phyloP scores from a whole-genome alignment of 2,888 invertebrate genomes.

The Alviniconcha strummeri region DNA sequence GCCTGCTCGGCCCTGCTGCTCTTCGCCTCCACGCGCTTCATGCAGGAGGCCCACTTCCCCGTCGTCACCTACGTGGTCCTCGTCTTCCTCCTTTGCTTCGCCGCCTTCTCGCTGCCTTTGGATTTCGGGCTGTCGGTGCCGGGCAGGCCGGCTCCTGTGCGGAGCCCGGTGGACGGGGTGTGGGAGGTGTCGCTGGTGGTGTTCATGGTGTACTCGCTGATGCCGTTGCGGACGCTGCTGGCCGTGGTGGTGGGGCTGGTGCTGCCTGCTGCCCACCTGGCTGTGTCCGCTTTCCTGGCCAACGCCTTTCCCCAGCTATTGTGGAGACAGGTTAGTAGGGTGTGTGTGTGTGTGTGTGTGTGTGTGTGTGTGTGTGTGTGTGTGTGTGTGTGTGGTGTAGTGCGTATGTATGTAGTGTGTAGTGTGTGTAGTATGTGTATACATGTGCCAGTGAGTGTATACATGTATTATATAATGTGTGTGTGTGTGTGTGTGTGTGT shows the following conservation, averaged over 20 bases:
- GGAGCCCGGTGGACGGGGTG: constrained; percentile 83
- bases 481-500: not conserved
- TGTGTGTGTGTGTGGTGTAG: no score
- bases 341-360: not conserved
- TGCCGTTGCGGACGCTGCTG: constrained; percentile 88
- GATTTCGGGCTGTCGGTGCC: constrained; percentile 58
- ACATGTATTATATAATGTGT: no score
- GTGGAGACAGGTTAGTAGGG: constrained; percentile 85
- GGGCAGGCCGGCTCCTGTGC: constrained; percentile 33
- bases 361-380: not conserved
- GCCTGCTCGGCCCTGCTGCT: constrained; percentile 77
- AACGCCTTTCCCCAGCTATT: constrained; percentile 76
- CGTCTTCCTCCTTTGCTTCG: constrained; percentile 78
- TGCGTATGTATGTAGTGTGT: no score
- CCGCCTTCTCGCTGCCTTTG: constrained; percentile 80
- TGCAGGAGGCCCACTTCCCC: constrained; percentile 80
- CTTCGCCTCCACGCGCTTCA: constrained; percentile 77
- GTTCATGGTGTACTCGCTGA: constrained; percentile 89
- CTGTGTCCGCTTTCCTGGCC: constrained; percentile 77
- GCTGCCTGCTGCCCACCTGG: constrained; percentile 84
- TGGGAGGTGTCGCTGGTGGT: constrained; percentile 92
- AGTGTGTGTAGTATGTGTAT: no score
- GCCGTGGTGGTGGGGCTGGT: constrained; percentile 86
- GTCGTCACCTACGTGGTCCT: constrained; percentile 81
- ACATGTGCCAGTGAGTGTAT: no score